Percentiles rank a stretch among this genome's conserved stretches.
Evolutionary conservation across 2,888 invertebrate species (phyloP).

Genomic region (Tipula lateralis): DNA sequence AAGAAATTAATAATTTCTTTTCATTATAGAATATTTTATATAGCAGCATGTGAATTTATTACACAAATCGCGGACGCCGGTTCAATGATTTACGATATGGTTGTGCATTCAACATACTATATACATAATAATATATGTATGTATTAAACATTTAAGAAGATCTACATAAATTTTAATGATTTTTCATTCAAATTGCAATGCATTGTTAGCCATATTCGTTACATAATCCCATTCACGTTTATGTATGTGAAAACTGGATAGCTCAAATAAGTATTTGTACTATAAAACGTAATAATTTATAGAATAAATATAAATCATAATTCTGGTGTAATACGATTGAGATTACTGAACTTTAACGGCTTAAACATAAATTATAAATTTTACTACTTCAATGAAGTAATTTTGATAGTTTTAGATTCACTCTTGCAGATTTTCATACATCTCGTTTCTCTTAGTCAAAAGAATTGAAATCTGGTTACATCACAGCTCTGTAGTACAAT

Average conservation of each 20-base stretch:
- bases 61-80: not conserved
- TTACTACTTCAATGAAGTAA: not conserved
- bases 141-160: not conserved
- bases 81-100: not conserved
- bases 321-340: too few relatives aligned
- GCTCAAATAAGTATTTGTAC: not conserved
- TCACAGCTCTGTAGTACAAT: too few relatives aligned
- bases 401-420: not conserved
- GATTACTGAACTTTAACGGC: not conserved
- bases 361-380: not conserved
- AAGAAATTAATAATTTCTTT: not conserved
- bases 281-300: not conserved
- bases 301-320: not conserved
- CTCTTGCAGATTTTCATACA: too few relatives aligned
- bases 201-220: not conserved
- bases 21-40: not conserved
- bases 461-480: too few relatives aligned
- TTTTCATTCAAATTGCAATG: not conserved
- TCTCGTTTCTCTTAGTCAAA: too few relatives aligned
- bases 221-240: not conserved
- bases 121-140: not conserved
- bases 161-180: constrained; percentile 19
- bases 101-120: not conserved
- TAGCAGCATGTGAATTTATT: constrained; percentile 11
- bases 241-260: not conserved